These are phyloP conservation scores for Vanessa cardui DNA, from an alignment of 2,888 invertebrate genomes.

Conservation along the genomic window DNA sequence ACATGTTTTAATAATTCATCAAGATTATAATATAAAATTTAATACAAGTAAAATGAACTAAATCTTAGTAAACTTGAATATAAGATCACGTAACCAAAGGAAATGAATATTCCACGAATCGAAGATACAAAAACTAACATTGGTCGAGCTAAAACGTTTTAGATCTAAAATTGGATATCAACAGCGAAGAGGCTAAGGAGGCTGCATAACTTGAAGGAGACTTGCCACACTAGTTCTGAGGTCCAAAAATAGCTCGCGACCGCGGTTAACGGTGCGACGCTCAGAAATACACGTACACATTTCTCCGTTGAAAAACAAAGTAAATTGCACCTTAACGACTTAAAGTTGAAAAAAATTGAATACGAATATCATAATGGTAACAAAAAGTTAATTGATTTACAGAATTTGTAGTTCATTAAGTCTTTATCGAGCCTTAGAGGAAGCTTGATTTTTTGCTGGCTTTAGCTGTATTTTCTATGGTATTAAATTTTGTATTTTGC, in stretches of 20 bases:
- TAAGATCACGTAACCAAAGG: conserved; percentile 4
- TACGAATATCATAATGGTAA: conserved; percentile 18
- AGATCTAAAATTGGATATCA: conserved; percentile 55
- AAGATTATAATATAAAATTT: too few species aligned
- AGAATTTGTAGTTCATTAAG: conserved; percentile 3
- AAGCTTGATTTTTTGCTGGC: too few species aligned
- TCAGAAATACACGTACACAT: conserved; percentile 61
- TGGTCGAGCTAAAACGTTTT: conserved; percentile 35
- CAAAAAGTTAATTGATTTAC: conserved; percentile 27
- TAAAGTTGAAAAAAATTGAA: conserved; percentile 41
- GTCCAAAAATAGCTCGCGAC: conserved; percentile 67
- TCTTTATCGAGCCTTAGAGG: too few species aligned
- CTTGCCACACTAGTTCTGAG: conserved; percentile 60
- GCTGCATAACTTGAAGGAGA: conserved; percentile 51
- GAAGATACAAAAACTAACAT: conserved; percentile 18
- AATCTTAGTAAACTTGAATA: background rate
- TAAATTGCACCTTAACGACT: conserved; percentile 56
- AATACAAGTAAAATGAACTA: background rate
- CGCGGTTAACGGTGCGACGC: conserved; percentile 64
- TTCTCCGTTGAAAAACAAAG: conserved; percentile 68
- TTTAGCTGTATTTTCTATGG: too few species aligned
- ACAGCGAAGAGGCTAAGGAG: conserved; percentile 48
- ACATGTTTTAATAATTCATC: too few species aligned
- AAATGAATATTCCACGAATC: conserved; percentile 1
- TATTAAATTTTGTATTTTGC: background rate